A percentile compares a stretch with the other conserved stretches of the same genome.
Conservation (phyloP, 2,797 vertebrate genomes). For the Urophycis tenuis region DNA sequence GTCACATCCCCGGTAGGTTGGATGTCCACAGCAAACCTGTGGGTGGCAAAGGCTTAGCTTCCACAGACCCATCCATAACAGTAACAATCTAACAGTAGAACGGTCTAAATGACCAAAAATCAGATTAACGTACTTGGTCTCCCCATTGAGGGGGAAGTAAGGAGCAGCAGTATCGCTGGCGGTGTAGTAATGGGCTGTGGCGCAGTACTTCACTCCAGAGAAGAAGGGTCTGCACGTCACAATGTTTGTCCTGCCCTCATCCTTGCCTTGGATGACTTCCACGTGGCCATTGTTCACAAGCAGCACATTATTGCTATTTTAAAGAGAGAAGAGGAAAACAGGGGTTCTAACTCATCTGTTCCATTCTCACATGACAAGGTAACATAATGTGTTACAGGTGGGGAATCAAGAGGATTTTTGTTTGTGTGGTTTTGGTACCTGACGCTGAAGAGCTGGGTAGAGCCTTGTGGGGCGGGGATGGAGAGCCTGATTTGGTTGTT, state of each 20-base stretch:
- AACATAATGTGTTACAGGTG: not conserved
- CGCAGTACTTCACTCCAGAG: constrained; percentile 76
- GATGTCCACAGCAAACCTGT: constrained; percentile 77
- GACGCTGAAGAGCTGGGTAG: constrained; percentile 75
- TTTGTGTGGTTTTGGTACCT: constrained; percentile 68
- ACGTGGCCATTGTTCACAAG: constrained; percentile 67
- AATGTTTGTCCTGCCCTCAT: constrained; percentile 45
- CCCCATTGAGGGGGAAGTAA: constrained; percentile 78
- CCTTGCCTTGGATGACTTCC: constrained; percentile 59
- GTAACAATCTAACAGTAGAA: not conserved
- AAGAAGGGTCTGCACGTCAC: constrained; percentile 70
- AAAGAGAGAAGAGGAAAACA: constrained; percentile 27
- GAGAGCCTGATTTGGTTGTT: constrained; percentile 75
- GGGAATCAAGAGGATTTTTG: not conserved
- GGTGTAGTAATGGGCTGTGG: constrained; percentile 47
- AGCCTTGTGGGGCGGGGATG: constrained; percentile 73
- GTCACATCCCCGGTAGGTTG: constrained; percentile 69
- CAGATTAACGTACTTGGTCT: constrained; percentile 68
- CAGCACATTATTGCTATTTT: constrained; percentile 73
- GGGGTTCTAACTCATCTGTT: not conserved
- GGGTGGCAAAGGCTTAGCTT: constrained; percentile 1
- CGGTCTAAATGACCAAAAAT: not conserved
- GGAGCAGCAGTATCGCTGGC: constrained; percentile 58
- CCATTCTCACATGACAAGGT: not conserved
- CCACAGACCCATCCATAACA: not conserved